Conservation (phyloP, 2,113 vertebrate species). For the Puntigrus tetrazona region DNA sequence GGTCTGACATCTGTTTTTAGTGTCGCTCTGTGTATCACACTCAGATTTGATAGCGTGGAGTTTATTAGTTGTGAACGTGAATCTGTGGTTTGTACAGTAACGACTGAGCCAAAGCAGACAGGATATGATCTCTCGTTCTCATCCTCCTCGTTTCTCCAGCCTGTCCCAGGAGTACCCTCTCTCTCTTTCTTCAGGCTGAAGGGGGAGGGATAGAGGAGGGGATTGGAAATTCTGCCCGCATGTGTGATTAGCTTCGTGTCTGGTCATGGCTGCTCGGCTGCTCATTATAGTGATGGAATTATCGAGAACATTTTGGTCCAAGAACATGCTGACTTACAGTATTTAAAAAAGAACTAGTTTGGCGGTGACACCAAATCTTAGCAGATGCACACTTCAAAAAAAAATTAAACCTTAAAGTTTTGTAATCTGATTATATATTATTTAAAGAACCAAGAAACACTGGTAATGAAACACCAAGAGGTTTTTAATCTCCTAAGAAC, state of each 20-base stretch:
- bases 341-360: not conserved
- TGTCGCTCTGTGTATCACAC: not conserved
- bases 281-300: not conserved
- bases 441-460: not conserved
- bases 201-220: constrained; percentile 25
- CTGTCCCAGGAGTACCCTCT: constrained; percentile 43
- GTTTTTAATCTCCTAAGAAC: not conserved
- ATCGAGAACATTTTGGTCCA: constrained; percentile 3
- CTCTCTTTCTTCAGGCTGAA: constrained; percentile 3
- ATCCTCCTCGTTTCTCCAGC: constrained; percentile 32
- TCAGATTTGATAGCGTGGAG: not conserved
- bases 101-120: constrained; percentile 7
- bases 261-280: constrained; percentile 23
- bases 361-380: not conserved
- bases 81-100: constrained; percentile 7
- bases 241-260: constrained; percentile 32
- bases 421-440: too few relatives aligned
- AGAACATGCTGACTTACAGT: not conserved
- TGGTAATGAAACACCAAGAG: not conserved
- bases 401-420: too few relatives aligned
- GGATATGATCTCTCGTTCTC: constrained; percentile 15
- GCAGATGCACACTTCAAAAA: not conserved
- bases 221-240: constrained; percentile 1
- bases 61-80: not conserved
- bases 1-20: not conserved